Evolutionary conservation across 1,140 invertebrate species (phyloP), one percentile per base, ranked within the genome.

Genomic region (Drosophila tropicalis): DNA sequence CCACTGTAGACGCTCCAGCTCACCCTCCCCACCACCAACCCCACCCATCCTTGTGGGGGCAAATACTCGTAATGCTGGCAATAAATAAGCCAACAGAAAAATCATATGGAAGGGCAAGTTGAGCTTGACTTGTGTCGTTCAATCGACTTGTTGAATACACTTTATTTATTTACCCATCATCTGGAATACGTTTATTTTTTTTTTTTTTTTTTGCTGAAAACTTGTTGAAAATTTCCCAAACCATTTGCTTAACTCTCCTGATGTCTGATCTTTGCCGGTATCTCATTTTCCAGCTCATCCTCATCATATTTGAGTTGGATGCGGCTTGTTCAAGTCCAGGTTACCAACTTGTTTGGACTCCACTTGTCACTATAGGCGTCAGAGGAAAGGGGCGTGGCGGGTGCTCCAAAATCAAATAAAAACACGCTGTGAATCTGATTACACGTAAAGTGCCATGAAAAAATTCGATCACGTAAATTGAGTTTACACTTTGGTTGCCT

Each of bases 381-480:
- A 13, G 34, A 12, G 34, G 34, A 10, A 9, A 7, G 32, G 6
- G 32, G 0, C 7, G 4, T 1, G 32, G 32, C 9, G 34, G 65
- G 58, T 29, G 41, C 36, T 19, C 19, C 54, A 55, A 75, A 75
- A 75, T 75, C 68, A 70, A 75, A 75, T 75, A 44, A 75, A 61
- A 47, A 54, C 67, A 58, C 56, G 60, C 40, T 62, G 67, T 58
- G 72, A 74, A 74, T 74, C 72, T 74, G 51, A 74, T 74, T 74
- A 74, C 72, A 71, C 13, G 72, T 69, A 75, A 75, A 71, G 72
- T 71, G 72, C 68, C 69, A 75, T 58, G 44, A 58, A 72, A 72
- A 72, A 79, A 84, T 82, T 84, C 76, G 81, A 82, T 82, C 79
- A 82, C 79, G 79, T 82, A 84, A 84, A 84, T 84, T 82, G 79